Percentiles rank a stretch among this genome's conserved stretches.
Conservation (phyloP, 1,140 invertebrate genomes). For the Ectropis grisescens region DNA sequence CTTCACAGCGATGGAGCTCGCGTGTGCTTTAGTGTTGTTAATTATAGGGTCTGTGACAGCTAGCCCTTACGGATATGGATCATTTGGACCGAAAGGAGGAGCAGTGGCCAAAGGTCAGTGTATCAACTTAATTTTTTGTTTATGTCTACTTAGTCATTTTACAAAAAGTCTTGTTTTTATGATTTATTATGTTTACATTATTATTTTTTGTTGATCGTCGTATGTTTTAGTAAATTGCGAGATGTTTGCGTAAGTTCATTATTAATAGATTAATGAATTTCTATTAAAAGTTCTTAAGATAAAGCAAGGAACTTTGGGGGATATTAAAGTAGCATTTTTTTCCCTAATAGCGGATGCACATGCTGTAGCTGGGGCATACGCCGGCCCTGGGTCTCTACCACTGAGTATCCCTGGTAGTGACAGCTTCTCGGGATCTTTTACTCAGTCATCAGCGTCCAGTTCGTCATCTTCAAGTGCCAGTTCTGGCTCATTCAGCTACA, state of each 20-base stretch:
- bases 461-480: conserved; percentile 48
- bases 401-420: conserved; percentile 23
- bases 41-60: conserved; percentile 29
- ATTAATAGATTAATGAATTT: too few relatives aligned
- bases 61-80: conserved; percentile 46
- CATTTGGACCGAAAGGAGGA: conserved; percentile 46
- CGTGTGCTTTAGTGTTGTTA: conserved; percentile 31
- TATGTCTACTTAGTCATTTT: neutral
- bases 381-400: conserved; percentile 17
- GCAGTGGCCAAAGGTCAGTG: conserved; percentile 38
- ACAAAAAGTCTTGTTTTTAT: too few relatives aligned
- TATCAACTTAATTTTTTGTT: conserved; percentile 2
- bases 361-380: conserved; percentile 30
- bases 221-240: too few relatives aligned
- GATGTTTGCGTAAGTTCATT: too few relatives aligned
- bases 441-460: conserved; percentile 49
- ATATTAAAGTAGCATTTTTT: too few relatives aligned
- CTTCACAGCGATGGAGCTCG: conserved; percentile 52
- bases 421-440: conserved; percentile 43
- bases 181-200: too few relatives aligned
- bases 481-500: conserved; percentile 43
- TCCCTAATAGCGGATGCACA: conserved; percentile 29
- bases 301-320: too few relatives aligned
- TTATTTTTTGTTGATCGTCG: too few relatives aligned
- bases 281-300: too few relatives aligned